Percentiles rank a stretch among this genome's conserved stretches.
phyloP scores from a whole-genome alignment of 1,140 invertebrate species.

The Argopecten irradians region DNA sequence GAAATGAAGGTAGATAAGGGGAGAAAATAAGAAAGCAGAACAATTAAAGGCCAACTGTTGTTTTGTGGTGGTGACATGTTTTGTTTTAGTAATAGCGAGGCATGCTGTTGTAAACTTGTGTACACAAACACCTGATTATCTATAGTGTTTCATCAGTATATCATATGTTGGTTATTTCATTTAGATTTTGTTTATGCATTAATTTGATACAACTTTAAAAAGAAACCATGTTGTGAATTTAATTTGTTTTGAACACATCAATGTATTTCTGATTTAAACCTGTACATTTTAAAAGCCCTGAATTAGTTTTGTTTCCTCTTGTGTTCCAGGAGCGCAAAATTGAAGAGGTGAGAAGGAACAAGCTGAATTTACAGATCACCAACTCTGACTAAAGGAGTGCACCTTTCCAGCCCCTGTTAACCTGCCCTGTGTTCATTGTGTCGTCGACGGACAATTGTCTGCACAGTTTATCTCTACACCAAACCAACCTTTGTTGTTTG shows the following conservation, averaged over 20 bases:
- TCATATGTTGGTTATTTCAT: not conserved
- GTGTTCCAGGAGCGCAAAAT: conserved; percentile 87
- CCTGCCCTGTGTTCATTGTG: conserved; percentile 6
- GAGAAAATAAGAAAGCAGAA: not conserved
- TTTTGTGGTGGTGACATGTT: conserved; percentile 6
- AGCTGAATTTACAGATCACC: conserved; percentile 46
- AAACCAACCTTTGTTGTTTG: conserved; percentile 1
- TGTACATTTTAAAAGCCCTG: no score
- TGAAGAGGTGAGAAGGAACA: conserved; percentile 89
- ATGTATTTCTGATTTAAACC: no score
- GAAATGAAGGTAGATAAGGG: not conserved
- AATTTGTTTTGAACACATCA: no score
- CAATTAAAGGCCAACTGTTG: not conserved
- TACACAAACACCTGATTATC: conserved; percentile 32
- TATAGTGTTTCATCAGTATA: conserved; percentile 29
- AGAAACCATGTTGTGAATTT: no score
- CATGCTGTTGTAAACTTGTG: conserved; percentile 7
- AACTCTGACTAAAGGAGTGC: not conserved
- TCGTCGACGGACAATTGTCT: not conserved
- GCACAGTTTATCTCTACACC: not conserved
- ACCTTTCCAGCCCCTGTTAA: not conserved
- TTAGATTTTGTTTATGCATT: no score
- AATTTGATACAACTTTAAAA: no score
- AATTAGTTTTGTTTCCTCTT: conserved; percentile 55
- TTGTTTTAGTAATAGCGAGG: not conserved